These are phyloP conservation scores for Tryphoninae sp. DNA, from an alignment of 2,888 invertebrate genomes.

Conservation along the genomic window DNA sequence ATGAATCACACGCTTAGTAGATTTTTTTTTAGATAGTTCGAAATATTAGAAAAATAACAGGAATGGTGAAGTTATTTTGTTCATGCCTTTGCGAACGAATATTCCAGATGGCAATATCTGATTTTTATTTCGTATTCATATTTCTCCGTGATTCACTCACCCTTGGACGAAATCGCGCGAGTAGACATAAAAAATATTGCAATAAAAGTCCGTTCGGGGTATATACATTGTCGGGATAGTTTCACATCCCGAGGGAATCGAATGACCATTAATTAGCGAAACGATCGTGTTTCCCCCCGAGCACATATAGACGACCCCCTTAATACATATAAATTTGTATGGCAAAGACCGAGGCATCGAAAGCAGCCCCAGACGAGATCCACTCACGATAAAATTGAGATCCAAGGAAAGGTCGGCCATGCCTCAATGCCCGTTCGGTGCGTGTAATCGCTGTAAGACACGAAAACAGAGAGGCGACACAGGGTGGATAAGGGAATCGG, in stretches of 20 bases:
- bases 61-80: background rate
- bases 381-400: conserved; percentile 62
- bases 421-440: conserved; percentile 59
- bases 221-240: conserved; percentile 26
- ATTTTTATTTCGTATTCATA: conserved; percentile 7
- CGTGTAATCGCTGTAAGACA: conserved; percentile 73
- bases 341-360: conserved; percentile 42
- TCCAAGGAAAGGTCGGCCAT: conserved; percentile 39
- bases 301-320: conserved; percentile 37
- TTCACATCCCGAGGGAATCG: conserved; percentile 53
- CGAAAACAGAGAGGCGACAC: conserved; percentile 67
- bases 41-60: background rate
- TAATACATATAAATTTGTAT: conserved; percentile 61
- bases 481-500: conserved; percentile 72
- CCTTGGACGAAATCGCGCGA: conserved; percentile 5
- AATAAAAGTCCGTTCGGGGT: conserved; percentile 36
- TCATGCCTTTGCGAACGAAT: background rate
- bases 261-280: conserved; percentile 63
- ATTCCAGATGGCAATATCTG: background rate
- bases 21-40: background rate
- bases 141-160: conserved; percentile 22
- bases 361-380: conserved; percentile 58
- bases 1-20: background rate
- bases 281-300: conserved; percentile 52
- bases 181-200: conserved; percentile 46